Base-by-base conservation (phyloP, 2,888 invertebrate genomes). In the Dermolepida albohirtum region DNA sequence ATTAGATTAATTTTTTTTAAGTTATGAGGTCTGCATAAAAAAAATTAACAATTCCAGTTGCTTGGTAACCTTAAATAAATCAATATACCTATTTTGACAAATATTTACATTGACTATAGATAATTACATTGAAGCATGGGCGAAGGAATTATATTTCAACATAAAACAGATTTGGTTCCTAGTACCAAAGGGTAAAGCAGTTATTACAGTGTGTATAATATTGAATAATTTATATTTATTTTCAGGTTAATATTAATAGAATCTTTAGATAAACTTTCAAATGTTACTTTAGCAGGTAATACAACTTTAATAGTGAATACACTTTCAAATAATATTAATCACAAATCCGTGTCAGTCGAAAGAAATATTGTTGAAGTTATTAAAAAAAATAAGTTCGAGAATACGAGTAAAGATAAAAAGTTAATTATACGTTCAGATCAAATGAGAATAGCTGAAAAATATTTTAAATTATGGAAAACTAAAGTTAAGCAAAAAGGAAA, bases 391-490 rank as follows among this genome's bases (percentile, higher is more conserved):
- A 34, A 34, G 2, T 7, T 1, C 11, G 27, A 12, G 40, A 41
- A 39, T 17, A 22, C 4, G 5, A 57, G 7, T 34, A 34, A 62
- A 47, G 44, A 62, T 2, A 22, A 47, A 34, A 1, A 29, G 10
- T 14, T 44, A 44, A 44, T 14, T 7, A 47, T 62, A 6, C 11
- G 34, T 49, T 66, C 64, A 43, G 22, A 41, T 10, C 40, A 44
- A 5, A 11, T 59, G 51, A 55, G 49, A 44, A 64, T 63, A 63
- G 43, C 39, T 43, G 52, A 34, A 55, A 59, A 66, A 49, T 68
- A 68, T 49, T 68, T 70, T 47, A 17, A 62, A n/a, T 14, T 64
- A 29, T 70, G 66, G 66, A 54, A 41, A 62, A 62, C 43, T 5
- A 50, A 51, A 49, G 57, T 64, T 12, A 64, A 49, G 44, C 49